Evolutionary conservation across 1,140 invertebrate species (phyloP).

Genomic region (Psix sp.): DNA sequence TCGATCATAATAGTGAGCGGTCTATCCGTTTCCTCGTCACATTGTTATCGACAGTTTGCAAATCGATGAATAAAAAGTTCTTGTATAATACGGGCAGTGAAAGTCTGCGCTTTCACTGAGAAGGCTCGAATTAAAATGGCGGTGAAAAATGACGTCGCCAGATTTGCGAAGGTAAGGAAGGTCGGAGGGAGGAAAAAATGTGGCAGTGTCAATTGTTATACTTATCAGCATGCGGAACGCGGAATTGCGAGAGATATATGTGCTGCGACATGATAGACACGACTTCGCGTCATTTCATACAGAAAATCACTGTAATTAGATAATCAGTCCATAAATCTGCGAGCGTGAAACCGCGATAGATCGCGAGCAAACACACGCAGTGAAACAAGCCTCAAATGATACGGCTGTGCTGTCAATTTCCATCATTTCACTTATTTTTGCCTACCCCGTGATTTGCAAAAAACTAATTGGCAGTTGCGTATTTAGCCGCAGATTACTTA

Average conservation of each 20-base stretch:
- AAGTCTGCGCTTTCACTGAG: constrained; percentile 41
- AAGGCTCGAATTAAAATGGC: constrained; percentile 43
- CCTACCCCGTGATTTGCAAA: neutral
- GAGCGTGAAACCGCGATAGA: constrained; percentile 21
- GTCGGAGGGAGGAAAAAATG: constrained; percentile 7
- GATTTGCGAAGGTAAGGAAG: constrained; percentile 9
- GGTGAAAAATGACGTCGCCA: constrained; percentile 36
- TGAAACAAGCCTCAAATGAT: constrained; percentile 4
- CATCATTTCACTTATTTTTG: constrained; percentile 12
- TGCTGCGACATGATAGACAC: too few species aligned
- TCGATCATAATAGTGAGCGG: constrained; percentile 18
- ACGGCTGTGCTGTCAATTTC: constrained; percentile 1
- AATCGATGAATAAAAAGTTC: constrained; percentile 46
- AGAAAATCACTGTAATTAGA: constrained; percentile 46
- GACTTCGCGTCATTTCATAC: constrained; percentile 29
- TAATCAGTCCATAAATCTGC: constrained; percentile 35
- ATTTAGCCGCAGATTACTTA: constrained; percentile 20
- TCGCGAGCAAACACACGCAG: constrained; percentile 29
- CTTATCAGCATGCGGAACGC: constrained; percentile 32
- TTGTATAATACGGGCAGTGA: constrained; percentile 45
- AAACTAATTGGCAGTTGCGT: constrained; percentile 10
- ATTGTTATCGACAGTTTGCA: constrained; percentile 46
- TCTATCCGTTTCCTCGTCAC: constrained; percentile 29
- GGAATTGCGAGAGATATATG: too few species aligned
- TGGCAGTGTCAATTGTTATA: constrained; percentile 29